These are phyloP conservation scores for Dioctria linearis DNA, from an alignment of 2,888 invertebrate genomes.

Conservation along the genomic window DNA sequence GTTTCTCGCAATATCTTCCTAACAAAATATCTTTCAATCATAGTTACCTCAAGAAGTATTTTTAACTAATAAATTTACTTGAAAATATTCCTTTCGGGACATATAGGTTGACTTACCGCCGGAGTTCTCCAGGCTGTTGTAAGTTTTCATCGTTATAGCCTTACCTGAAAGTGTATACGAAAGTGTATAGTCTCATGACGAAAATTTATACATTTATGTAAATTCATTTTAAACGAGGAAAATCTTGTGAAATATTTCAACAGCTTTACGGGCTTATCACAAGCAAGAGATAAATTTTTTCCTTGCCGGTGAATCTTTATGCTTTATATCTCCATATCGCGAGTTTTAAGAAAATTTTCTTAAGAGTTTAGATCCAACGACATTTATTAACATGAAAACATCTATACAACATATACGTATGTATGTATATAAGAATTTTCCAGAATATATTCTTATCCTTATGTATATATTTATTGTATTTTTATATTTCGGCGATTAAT, in stretches of 20 bases:
- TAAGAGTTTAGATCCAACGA: no score
- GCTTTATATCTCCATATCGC: background rate
- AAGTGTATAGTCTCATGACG: background rate
- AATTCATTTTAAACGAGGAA: slow-evolving; percentile 40
- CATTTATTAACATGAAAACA: no score
- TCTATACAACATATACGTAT: no score
- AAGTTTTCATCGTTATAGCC: background rate
- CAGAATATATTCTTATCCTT: no score
- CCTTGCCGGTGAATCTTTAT: background rate
- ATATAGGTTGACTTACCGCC: background rate
- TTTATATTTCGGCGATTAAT: no score
- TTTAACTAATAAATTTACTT: slow-evolving; percentile 10
- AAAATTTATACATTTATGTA: slow-evolving; percentile 43
- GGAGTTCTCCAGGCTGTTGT: slow-evolving; percentile 11
- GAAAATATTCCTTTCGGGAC: slow-evolving; percentile 13
- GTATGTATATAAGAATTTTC: no score
- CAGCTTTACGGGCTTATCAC: slow-evolving; percentile 41
- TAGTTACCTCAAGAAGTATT: background rate
- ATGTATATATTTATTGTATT: no score
- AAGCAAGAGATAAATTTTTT: slow-evolving; percentile 41
- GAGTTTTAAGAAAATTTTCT: no score
- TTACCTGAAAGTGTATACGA: no score
- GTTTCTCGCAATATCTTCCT: background rate
- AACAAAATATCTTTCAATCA: slow-evolving; percentile 30
- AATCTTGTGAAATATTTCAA: slow-evolving; percentile 36